Evolutionary conservation across 2,797 vertebrate genomes (phyloP).

Genomic region (Mastacembelus armatus): DNA sequence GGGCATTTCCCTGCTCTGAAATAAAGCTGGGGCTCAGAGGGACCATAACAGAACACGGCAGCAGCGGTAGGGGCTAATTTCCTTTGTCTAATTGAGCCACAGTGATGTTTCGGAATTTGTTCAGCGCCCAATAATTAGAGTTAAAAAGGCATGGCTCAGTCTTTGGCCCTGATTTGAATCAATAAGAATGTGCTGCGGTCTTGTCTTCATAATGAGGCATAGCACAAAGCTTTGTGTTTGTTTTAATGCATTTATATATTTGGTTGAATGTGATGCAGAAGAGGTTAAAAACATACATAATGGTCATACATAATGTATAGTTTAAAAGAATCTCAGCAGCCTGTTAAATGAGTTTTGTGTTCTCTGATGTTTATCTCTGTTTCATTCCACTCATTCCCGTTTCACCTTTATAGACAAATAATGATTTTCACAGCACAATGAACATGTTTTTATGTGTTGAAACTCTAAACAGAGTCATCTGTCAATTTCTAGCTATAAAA

Average conservation of each 20-base stretch:
- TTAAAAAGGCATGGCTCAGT: slow-evolving; percentile 62
- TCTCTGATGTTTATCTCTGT: not conserved
- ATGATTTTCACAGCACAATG: not conserved
- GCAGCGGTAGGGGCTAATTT: slow-evolving; percentile 69
- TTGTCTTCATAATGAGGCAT: slow-evolving; percentile 45
- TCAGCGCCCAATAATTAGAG: slow-evolving; percentile 64
- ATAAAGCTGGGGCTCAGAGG: slow-evolving; percentile 68
- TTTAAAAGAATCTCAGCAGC: slow-evolving; percentile 10
- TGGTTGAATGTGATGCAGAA: not conserved
- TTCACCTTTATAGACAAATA: not conserved
- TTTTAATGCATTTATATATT: slow-evolving; percentile 30
- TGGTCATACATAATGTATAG: slow-evolving; percentile 7
- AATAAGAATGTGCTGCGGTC: slow-evolving; percentile 22
- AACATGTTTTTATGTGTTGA: not conserved
- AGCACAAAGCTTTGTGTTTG: slow-evolving; percentile 26
- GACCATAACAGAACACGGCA: slow-evolving; percentile 64
- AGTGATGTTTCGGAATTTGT: slow-evolving; percentile 68
- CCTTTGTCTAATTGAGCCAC: slow-evolving; percentile 77
- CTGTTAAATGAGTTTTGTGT: not conserved
- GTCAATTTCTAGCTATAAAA: not conserved
- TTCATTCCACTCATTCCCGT: not conserved
- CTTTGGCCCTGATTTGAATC: slow-evolving; percentile 60
- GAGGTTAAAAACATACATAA: slow-evolving; percentile 3
- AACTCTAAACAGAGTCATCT: slow-evolving; percentile 15
- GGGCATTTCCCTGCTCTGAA: slow-evolving; percentile 72